phyloP scores from a whole-genome alignment of 2,113 vertebrate species.

The Paedocypris sp. region DNA sequence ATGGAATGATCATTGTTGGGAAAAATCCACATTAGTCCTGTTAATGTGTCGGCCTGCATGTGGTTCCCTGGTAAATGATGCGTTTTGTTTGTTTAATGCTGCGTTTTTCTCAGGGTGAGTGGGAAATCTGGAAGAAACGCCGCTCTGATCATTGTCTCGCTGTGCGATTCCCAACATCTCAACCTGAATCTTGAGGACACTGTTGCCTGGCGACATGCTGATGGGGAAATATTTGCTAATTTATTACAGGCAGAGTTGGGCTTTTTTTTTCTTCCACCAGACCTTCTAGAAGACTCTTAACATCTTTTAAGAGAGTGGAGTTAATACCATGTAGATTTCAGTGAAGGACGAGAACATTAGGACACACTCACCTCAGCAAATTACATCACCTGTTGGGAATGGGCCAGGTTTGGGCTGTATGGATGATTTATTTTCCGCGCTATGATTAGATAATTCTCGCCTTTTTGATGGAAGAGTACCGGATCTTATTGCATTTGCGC shows the following conservation, averaged over 20 bases:
- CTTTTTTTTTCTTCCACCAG: conserved; percentile 6
- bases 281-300: background rate
- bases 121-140: conserved; percentile 1
- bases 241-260: conserved; percentile 10
- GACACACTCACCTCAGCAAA: background rate
- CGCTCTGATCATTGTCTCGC: conserved; percentile 23
- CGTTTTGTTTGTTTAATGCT: background rate
- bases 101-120: background rate
- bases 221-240: conserved; percentile 27
- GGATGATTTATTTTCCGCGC: conserved; percentile 4
- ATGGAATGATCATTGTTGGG: too few species aligned
- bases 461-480: conserved; percentile 13
- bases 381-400: conserved; percentile 14
- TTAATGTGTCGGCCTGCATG: too few species aligned
- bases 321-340: conserved; percentile 9
- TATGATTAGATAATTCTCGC: conserved; percentile 10
- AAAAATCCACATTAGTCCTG: too few species aligned
- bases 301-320: background rate
- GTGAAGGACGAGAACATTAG: background rate
- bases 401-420: background rate
- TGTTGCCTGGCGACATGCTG: conserved; percentile 36
- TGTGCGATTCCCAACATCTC: conserved; percentile 30
- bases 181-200: conserved; percentile 28
- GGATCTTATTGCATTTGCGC: conserved; percentile 4
- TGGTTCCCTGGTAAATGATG: background rate